phyloP scores from a whole-genome alignment of 2,113 vertebrate genomes.

The Emydura subglobosa region DNA sequence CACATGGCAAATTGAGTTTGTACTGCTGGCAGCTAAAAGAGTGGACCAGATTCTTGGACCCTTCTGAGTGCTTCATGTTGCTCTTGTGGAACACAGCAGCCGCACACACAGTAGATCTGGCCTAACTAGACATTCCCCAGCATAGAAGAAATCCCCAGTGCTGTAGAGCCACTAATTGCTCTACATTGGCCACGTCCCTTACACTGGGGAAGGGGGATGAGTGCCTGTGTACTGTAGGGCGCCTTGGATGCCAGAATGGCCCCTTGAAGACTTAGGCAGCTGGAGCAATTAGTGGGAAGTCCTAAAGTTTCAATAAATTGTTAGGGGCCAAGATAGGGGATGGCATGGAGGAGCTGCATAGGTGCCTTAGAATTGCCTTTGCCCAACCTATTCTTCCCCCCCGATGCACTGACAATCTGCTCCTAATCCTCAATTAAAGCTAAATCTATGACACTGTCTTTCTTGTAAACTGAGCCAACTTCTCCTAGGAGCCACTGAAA shows the following conservation, averaged over 20 bases:
- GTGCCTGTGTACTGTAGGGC: neutral
- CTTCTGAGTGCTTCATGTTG: neutral
- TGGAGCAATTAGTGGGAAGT: neutral
- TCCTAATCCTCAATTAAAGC: neutral
- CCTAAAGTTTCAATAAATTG: neutral
- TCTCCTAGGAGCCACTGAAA: neutral
- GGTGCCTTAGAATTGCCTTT: neutral
- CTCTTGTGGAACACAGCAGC: neutral
- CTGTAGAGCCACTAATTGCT: neutral
- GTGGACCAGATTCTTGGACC: neutral
- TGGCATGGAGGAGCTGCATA: neutral
- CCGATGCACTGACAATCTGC: neutral
- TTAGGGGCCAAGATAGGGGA: neutral
- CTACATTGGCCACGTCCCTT: neutral
- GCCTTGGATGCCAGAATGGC: neutral
- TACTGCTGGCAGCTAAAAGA: neutral
- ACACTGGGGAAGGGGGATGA: neutral
- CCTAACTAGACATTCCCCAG: neutral
- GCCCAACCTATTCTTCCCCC: neutral
- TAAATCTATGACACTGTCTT: neutral
- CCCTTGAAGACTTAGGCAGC: neutral
- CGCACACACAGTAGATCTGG: neutral
- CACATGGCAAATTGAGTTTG: neutral
- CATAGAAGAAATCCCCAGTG: rapidly evolving
- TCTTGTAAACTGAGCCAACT: neutral